Percentiles rank a stretch among this genome's conserved stretches.
Conservation (phyloP, 1,140 invertebrate genomes). For the Nylanderia fulva region DNA sequence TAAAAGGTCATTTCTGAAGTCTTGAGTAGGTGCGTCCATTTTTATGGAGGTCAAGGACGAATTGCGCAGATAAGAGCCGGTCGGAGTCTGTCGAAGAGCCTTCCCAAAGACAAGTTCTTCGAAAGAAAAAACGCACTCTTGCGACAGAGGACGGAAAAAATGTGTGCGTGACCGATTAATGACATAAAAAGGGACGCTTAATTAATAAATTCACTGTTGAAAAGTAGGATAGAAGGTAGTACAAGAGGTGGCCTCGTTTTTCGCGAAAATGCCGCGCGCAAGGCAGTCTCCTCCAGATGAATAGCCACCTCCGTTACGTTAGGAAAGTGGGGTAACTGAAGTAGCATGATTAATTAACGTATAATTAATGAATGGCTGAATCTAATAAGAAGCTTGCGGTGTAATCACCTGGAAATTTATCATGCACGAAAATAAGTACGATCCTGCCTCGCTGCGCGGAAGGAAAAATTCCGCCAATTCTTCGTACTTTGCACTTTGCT, state of each 20-base stretch:
- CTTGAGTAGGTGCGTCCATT: conserved; percentile 63
- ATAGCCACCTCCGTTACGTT: conserved; percentile 73
- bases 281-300: conserved; percentile 70
- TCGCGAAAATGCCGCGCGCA: conserved; percentile 66
- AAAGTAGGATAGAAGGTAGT: conserved; percentile 39
- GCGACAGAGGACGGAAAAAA: background rate
- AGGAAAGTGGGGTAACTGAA: conserved; percentile 73
- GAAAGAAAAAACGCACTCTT: background rate
- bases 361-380: conserved; percentile 77
- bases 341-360: conserved; percentile 77
- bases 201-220: conserved; percentile 70
- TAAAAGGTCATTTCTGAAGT: conserved; percentile 63
- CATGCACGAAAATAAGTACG: conserved; percentile 73
- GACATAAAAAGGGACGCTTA: conserved; percentile 57
- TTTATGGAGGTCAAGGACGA: conserved; percentile 69
- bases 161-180: conserved; percentile 20
- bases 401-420: conserved; percentile 77
- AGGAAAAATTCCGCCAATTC: conserved; percentile 64
- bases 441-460: conserved; percentile 10
- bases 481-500: conserved; percentile 58
- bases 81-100: background rate
- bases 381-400: conserved; percentile 78
- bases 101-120: background rate
- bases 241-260: conserved; percentile 65
- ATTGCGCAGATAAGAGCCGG: conserved; percentile 62